Evolutionary conservation across 2,113 vertebrate genomes (phyloP), one percentile per base, ranked within the genome.

Genomic region (Cichladusa arquata): DNA sequence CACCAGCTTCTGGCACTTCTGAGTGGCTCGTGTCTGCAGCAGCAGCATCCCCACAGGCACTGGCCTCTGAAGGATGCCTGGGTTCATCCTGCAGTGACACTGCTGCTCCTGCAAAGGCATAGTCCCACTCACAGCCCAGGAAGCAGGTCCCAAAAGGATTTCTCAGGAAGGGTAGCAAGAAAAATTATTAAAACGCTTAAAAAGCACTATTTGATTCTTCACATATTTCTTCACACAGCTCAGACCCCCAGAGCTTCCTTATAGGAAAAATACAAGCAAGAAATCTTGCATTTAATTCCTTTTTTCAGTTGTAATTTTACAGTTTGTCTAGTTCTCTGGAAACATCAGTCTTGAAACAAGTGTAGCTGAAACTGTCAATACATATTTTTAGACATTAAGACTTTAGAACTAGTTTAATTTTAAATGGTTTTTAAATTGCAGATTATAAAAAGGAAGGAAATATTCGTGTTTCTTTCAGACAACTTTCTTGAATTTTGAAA

Each of bases 1-100:
- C 51, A 22, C 17, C 1, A 1, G 51, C 51, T 62, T 26, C 79
- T 88, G 85, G 34, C 10, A 9, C 72, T 50, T 77, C 56, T 19
- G 40, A 36, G 33, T 0, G 0, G 40, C 7, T 72, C 2, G 2
- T 1, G 1, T 45, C 31, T 78, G 60, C 28, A 17, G 22, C 1
- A 1, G 17, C 2, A 7, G 13, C 50, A 47, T 54, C 20, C 23
- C 15, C 2, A 2, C 23, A 28, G 56, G 24, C 61, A n/a, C 12
- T 3, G 3, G 33, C 69, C 36, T 80, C 53, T 19, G 42, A 80
- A 53, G 33, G 76, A 17, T 60, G 40, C 45, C 45, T 47, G 42
- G 40, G 31, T 17, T 61, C 17, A 3, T 65, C 44, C n/a, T 15
- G 8, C 50, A 66, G 50, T 73, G 64, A 51, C 60, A 50, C 67